Conservation (phyloP, 2,888 invertebrate species). For the Clunio marinus region DNA sequence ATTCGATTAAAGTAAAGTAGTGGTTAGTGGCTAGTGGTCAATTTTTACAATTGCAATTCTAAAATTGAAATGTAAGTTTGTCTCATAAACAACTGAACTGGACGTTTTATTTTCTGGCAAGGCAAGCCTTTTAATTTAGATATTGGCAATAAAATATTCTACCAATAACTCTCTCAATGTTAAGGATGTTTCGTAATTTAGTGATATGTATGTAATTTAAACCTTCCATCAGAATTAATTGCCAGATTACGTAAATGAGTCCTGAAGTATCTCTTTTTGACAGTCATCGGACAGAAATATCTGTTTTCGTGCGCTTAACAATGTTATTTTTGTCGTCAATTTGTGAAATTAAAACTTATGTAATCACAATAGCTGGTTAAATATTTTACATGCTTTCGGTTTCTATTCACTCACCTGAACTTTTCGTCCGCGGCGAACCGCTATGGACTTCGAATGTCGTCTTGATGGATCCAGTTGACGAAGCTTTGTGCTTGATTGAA, state of each 20-base stretch:
- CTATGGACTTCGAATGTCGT: constrained; percentile 17
- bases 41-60: not conserved
- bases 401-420: constrained; percentile 27
- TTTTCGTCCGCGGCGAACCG: constrained; percentile 32
- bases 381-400: not conserved
- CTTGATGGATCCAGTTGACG: constrained; percentile 36
- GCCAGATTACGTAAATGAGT: no score
- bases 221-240: not conserved
- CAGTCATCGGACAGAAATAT: not conserved
- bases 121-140: constrained; percentile 1
- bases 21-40: no score
- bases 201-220: not conserved
- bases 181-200: not conserved
- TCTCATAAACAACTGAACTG: not conserved
- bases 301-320: not conserved
- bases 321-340: not conserved
- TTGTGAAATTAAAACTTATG: constrained; percentile 7
- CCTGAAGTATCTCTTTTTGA: not conserved
- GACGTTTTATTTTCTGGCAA: not conserved
- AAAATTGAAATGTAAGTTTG: not conserved
- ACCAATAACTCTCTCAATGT: not conserved
- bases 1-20: not conserved
- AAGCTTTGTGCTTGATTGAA: constrained; percentile 11
- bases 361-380: not conserved
- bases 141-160: not conserved